Conservation (phyloP, 2,888 invertebrate genomes). For the Nymphalis c-album region DNA sequence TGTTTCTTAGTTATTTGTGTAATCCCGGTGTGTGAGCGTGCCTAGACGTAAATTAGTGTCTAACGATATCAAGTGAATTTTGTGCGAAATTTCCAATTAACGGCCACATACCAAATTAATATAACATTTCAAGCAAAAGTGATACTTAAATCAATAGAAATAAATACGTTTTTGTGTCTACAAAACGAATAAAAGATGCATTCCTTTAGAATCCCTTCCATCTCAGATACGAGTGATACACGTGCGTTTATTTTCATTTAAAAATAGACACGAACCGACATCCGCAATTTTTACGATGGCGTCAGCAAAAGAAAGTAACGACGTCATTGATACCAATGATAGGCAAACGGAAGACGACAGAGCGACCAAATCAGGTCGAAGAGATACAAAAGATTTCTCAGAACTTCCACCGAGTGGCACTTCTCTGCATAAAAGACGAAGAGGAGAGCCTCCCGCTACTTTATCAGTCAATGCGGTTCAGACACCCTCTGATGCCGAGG, state of each 20-base stretch:
- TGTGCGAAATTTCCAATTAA: slow-evolving; percentile 20
- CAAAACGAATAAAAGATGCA: slow-evolving; percentile 52
- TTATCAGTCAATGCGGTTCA: slow-evolving; percentile 66
- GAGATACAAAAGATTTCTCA: slow-evolving; percentile 49
- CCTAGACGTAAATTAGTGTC: slow-evolving; percentile 35
- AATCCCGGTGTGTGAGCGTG: slow-evolving; percentile 29
- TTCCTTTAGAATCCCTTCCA: slow-evolving; percentile 61
- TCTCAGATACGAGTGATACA: slow-evolving; percentile 53
- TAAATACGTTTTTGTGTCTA: slow-evolving; percentile 12
- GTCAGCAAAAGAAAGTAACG: slow-evolving; percentile 64
- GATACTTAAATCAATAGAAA: slow-evolving; percentile 3
- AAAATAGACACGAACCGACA: slow-evolving; percentile 63
- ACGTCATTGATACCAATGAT: slow-evolving; percentile 52
- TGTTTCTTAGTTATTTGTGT: slow-evolving; percentile 34
- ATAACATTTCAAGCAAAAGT: not conserved
- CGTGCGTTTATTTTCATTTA: slow-evolving; percentile 75
- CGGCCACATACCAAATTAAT: not conserved
- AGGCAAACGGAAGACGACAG: slow-evolving; percentile 44
- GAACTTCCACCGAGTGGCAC: slow-evolving; percentile 71
- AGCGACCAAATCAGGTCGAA: slow-evolving; percentile 42
- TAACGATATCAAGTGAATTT: slow-evolving; percentile 30
- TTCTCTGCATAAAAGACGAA: slow-evolving; percentile 70
- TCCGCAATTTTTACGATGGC: slow-evolving; percentile 58
- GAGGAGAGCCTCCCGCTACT: slow-evolving; percentile 69
- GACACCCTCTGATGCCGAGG: slow-evolving; percentile 70